Percentiles rank a stretch among this genome's conserved stretches.
Conservation (phyloP, 2,797 vertebrate genomes). For the Parauchenoglanis ngamensis region DNA sequence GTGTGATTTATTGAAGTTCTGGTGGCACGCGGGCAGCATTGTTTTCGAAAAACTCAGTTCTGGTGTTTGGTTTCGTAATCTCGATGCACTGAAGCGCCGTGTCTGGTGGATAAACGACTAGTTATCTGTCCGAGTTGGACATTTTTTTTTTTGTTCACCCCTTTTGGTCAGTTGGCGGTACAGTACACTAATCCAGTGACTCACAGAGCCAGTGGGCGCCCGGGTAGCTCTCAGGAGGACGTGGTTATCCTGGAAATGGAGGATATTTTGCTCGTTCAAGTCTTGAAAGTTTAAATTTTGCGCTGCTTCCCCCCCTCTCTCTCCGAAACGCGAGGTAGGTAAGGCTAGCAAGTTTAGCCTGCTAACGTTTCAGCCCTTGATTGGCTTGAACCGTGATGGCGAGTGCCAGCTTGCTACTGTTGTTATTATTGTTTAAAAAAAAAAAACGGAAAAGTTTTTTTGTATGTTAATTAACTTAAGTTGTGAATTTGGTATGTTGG, state of each 20-base stretch:
- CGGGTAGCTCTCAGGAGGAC: not conserved
- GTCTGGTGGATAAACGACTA: conserved; percentile 33
- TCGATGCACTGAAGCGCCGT: conserved; percentile 19
- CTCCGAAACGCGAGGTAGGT: conserved; percentile 43
- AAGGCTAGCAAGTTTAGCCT: conserved; percentile 46
- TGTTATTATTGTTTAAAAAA: not conserved
- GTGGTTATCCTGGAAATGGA: conserved; percentile 3
- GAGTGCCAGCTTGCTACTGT: conserved; percentile 28
- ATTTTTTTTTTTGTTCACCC: conserved; percentile 23
- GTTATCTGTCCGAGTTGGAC: conserved; percentile 29
- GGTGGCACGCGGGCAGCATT: not conserved
- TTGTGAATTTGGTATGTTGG: not conserved
- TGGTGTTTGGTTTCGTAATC: conserved; percentile 27
- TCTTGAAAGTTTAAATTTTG: conserved; percentile 59
- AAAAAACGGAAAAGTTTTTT: conserved; percentile 31
- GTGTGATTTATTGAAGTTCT: not conserved
- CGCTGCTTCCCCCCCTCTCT: conserved; percentile 38
- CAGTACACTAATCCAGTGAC: not conserved
- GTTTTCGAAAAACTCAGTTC: not conserved
- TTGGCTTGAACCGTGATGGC: conserved; percentile 51
- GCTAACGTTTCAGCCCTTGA: conserved; percentile 54
- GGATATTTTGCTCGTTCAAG: conserved; percentile 22
- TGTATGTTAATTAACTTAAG: not conserved
- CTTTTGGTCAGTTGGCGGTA: conserved; percentile 12
- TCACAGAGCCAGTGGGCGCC: not conserved